Conservation (phyloP, 2,888 invertebrate genomes). For the Cerastoderma edule region DNA sequence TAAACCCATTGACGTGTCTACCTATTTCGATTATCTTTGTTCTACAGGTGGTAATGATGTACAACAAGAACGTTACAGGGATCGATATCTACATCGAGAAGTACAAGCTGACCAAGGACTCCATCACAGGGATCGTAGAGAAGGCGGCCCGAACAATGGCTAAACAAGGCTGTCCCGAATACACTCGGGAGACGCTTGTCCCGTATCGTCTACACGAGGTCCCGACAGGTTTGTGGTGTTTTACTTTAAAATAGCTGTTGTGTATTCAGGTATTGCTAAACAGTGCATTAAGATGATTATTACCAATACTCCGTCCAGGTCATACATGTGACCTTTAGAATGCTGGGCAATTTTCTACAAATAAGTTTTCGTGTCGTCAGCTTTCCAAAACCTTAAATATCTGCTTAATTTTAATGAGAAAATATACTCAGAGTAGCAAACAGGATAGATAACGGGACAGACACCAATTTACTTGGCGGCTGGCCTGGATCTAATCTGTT, state of each 20-base stretch:
- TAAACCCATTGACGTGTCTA: neutral
- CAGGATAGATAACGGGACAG: too few relatives aligned
- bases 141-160: constrained; percentile 36
- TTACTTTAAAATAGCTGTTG: neutral
- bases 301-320: too few relatives aligned
- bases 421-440: too few relatives aligned
- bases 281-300: neutral
- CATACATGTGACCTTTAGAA: too few relatives aligned
- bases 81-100: constrained; percentile 42
- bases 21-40: neutral
- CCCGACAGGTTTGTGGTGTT: constrained; percentile 29
- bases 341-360: neutral
- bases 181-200: constrained; percentile 32
- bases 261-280: neutral
- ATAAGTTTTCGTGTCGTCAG: neutral
- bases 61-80: constrained; percentile 42
- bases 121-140: constrained; percentile 35
- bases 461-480: too few relatives aligned
- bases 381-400: neutral
- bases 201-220: constrained; percentile 38
- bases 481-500: too few relatives aligned
- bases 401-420: neutral
- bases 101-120: constrained; percentile 36
- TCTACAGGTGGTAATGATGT: constrained; percentile 47
- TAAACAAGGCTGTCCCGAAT: constrained; percentile 40